These are phyloP conservation scores for Empis stercorea DNA, from an alignment of 2,888 invertebrate species.

Conservation along the genomic window DNA sequence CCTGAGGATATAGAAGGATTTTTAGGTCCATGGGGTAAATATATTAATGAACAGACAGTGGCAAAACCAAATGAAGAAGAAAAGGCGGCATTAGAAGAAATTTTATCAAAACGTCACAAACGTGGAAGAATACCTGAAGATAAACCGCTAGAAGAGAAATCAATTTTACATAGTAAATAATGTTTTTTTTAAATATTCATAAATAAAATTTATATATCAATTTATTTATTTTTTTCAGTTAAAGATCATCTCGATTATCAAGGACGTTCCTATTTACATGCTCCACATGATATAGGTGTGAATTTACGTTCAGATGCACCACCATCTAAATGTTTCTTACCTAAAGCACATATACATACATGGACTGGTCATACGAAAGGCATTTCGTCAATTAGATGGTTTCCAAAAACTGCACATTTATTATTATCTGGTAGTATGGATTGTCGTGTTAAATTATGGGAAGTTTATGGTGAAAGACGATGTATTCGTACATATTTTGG, in stretches of 20 bases:
- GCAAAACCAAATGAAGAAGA: conserved; percentile 89
- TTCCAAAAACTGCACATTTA: conserved; percentile 88
- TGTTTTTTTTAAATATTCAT: neutral
- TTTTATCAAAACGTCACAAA: conserved; percentile 82
- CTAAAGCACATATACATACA: conserved; percentile 89
- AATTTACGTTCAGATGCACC: conserved; percentile 75
- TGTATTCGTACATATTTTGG: conserved; percentile 92
- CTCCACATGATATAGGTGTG: conserved; percentile 85
- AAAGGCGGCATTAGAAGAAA: conserved; percentile 86
- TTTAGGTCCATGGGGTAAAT: conserved; percentile 96
- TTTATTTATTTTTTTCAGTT: conserved; percentile 54
- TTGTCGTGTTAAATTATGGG: conserved; percentile 95
- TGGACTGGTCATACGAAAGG: conserved; percentile 98
- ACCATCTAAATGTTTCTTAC: conserved; percentile 91
- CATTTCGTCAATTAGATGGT: conserved; percentile 88
- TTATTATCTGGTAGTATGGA: conserved; percentile 96
- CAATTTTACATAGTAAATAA: conserved; percentile 72
- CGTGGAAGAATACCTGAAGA: conserved; percentile 77
- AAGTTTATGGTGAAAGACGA: conserved; percentile 89
- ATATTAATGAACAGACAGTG: conserved; percentile 73
- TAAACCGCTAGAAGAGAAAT: conserved; percentile 89
- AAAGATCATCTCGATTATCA: conserved; percentile 92
- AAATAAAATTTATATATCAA: neutral
- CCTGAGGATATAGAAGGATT: conserved; percentile 90
- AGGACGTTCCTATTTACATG: conserved; percentile 85